phyloP scores from a whole-genome alignment of 2,888 invertebrate genomes.

The Lissocephala sabroskyi region DNA sequence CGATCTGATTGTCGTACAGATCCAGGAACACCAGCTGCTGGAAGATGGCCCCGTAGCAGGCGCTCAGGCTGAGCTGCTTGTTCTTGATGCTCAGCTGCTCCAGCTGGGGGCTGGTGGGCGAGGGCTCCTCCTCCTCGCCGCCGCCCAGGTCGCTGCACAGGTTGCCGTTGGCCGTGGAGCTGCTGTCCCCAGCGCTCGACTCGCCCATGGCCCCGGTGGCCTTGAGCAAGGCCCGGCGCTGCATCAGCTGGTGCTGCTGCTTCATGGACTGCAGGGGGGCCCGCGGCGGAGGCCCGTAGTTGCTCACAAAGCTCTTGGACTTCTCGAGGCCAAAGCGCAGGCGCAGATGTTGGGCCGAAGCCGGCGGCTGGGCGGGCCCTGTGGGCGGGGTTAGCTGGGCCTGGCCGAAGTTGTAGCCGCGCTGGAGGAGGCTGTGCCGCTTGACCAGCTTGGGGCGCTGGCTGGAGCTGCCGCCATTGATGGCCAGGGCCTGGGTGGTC shows the following conservation, averaged over 20 bases:
- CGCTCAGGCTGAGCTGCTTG: slow-evolving; percentile 59
- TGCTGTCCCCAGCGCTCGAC: too few relatives aligned
- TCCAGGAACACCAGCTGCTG: slow-evolving; percentile 90
- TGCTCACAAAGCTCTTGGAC: slow-evolving; percentile 70
- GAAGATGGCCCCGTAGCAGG: slow-evolving; percentile 67
- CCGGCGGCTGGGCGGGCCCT: slow-evolving; percentile 34
- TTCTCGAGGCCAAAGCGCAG: slow-evolving; percentile 61
- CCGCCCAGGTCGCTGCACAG: slow-evolving; percentile 40
- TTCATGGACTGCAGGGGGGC: slow-evolving; percentile 61
- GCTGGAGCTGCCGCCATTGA: slow-evolving; percentile 33
- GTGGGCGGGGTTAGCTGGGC: slow-evolving; percentile 52
- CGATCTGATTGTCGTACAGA: slow-evolving; percentile 95
- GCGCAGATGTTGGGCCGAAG: slow-evolving; percentile 26
- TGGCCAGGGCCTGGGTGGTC: slow-evolving; percentile 52
- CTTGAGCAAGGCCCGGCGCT: slow-evolving; percentile 39
- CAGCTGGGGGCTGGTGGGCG: slow-evolving; percentile 14
- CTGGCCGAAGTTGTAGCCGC: slow-evolving; percentile 45
- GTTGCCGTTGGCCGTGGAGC: slow-evolving; percentile 27
- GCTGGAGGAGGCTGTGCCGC: slow-evolving; percentile 20
- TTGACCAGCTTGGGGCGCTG: slow-evolving; percentile 45
- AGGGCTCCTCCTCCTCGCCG: slow-evolving; percentile 36
- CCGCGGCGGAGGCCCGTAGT: slow-evolving; percentile 36
- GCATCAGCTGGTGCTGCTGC: slow-evolving; percentile 50
- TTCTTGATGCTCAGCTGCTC: slow-evolving; percentile 67
- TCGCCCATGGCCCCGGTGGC: slow-evolving; percentile 12